Evolutionary conservation across 1,140 invertebrate genomes (phyloP).

Genomic region (Thaumatotibia leucotreta): DNA sequence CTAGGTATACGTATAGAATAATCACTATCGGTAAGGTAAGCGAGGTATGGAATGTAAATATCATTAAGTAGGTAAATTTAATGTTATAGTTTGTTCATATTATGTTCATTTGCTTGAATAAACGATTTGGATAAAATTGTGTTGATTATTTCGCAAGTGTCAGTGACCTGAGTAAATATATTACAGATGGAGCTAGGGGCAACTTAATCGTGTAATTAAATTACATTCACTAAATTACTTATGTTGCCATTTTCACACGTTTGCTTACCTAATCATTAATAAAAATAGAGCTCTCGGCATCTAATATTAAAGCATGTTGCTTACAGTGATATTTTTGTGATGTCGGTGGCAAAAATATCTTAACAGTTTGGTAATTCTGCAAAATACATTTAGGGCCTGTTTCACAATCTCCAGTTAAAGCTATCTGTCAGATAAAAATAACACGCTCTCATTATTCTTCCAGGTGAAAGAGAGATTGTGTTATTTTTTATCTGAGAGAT

Average conservation of each 20-base stretch:
- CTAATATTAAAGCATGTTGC: too few species aligned
- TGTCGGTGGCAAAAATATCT: not conserved
- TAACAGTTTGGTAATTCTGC: too few species aligned
- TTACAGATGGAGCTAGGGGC: not conserved
- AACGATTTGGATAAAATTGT: constrained; percentile 71
- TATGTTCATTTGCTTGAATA: constrained; percentile 76
- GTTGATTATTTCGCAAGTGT: constrained; percentile 40
- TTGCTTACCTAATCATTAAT: not conserved
- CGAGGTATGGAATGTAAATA: constrained; percentile 70
- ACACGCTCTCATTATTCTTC: too few species aligned
- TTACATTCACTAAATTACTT: not conserved
- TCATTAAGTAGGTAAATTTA: constrained; percentile 76
- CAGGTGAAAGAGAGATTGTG: too few species aligned
- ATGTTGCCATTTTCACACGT: not conserved
- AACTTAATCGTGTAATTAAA: not conserved
- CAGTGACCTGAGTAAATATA: not conserved
- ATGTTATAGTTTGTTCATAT: constrained; percentile 76
- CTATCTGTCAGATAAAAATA: too few species aligned
- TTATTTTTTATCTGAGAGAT: too few species aligned
- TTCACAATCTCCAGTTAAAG: too few species aligned
- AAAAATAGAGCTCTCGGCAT: too few species aligned
- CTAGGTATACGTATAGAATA: constrained; percentile 58
- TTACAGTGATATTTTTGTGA: not conserved
- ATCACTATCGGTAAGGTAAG: constrained; percentile 49
- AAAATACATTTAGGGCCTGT: too few species aligned